Conservation (phyloP, 2,113 vertebrate species). For the Taxidea taxus region DNA sequence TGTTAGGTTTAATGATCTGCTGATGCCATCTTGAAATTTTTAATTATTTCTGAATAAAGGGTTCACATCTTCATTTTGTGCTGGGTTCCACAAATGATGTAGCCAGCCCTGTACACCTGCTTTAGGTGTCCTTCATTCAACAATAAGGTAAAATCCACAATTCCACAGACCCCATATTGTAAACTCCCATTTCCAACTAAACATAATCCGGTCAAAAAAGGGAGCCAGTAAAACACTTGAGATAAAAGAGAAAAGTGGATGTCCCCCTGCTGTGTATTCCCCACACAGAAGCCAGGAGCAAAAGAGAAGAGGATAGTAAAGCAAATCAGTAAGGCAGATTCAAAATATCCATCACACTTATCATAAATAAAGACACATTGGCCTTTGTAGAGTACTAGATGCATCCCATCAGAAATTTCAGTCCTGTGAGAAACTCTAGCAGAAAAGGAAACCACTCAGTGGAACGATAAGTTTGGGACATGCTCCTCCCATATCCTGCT, state of each 20-base stretch:
- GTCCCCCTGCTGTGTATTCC: not conserved
- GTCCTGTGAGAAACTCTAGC: not conserved
- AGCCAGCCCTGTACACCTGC: not conserved
- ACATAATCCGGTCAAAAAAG: not conserved
- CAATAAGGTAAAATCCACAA: not conserved
- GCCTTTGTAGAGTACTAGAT: not conserved
- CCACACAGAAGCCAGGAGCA: not conserved
- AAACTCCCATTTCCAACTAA: not conserved
- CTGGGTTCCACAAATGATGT: not conserved
- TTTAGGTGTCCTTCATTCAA: not conserved
- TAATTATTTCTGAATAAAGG: not conserved
- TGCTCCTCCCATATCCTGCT: not conserved
- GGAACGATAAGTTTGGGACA: not conserved
- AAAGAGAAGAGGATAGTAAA: not conserved
- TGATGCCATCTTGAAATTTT: not conserved
- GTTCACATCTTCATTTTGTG: not conserved
- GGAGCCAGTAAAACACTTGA: not conserved
- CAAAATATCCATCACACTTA: not conserved
- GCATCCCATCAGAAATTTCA: not conserved
- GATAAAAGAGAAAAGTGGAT: not conserved
- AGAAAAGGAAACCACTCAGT: not conserved
- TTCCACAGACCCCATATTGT: not conserved
- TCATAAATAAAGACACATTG: not conserved
- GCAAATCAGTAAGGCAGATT: not conserved
- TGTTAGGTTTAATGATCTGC: not conserved